Base-by-base conservation (phyloP, 1,140 invertebrate species). In the Semibalanus balanoides region DNA sequence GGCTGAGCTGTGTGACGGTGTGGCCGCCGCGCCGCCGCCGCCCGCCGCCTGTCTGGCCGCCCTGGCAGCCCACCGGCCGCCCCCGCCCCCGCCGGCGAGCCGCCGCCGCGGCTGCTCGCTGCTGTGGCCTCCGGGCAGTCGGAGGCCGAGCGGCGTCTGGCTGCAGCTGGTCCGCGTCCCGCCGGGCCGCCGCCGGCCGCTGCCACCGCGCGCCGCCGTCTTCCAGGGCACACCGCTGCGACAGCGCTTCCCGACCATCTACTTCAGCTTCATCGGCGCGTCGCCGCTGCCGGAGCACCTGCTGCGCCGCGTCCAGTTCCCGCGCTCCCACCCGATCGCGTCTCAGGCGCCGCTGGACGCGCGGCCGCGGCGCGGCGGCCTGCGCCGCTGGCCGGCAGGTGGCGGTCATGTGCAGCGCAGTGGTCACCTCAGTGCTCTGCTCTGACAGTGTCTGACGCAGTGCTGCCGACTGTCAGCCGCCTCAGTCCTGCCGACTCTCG, bases 251-350 rank as follows among this genome's bases (percentile, higher is more conserved):
- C 70, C 70, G 9, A 72, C 71, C 29, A 72, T 77, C 28, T 70
- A 75, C 74, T 75, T 71, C 74, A 77, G 43, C 40, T 77, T 75
- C 40, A 72, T 28, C 27, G 27, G 64, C 27, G 76, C 71, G n/a
- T 77, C 76, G 27, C n/a, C 76, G 27, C 74, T 73, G 51, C 76
- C 76, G 31, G 76, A 77, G 28, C 75, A 69, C 25, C 64, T 77
- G n/a, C 76, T 28, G 31, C 75, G 71, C 0, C 74, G n/a, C 17
- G 31, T 40, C 11, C 74, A 31, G 27, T 28, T 76, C 51, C 74
- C 73, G 19, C 40, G 27, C 74, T 69, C 31, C 31, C 30, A 70
- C 76, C 74, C 5, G 79, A 78, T 31, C 77, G 76, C 30, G 74
- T 79, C 5, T 79, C 74, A 64, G 51, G 51, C 51, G 51, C 22